Conservation (phyloP, 1,140 invertebrate species). For the Lithobius niger region DNA sequence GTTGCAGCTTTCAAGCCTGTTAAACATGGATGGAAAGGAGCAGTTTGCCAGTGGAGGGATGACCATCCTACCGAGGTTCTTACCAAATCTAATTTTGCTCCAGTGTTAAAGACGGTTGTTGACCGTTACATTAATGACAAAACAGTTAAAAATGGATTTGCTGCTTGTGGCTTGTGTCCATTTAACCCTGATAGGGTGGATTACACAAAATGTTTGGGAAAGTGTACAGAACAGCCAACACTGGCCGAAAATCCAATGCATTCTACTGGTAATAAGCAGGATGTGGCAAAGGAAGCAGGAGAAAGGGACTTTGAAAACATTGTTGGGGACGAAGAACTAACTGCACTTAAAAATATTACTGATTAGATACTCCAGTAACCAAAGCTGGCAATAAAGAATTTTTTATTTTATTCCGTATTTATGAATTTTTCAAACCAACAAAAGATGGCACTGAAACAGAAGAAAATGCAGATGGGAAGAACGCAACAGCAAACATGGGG, state of each 20-base stretch:
- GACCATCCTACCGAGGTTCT: background rate
- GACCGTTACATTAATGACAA: background rate
- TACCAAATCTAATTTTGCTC: background rate
- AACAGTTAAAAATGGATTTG: conserved; percentile 3
- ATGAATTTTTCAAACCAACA: background rate
- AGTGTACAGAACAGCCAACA: background rate
- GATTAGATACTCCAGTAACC: background rate
- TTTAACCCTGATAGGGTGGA: background rate
- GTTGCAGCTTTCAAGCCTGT: conserved; percentile 11
- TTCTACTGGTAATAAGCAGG: background rate
- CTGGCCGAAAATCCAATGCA: background rate
- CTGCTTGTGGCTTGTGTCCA: conserved; percentile 2
- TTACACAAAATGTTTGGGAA: background rate
- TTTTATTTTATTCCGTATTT: background rate
- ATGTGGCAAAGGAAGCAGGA: background rate
- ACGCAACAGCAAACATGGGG: background rate
- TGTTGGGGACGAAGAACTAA: background rate
- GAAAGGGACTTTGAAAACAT: background rate
- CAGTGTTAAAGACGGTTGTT: background rate
- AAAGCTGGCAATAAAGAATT: background rate
- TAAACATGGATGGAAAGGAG: conserved; percentile 7
- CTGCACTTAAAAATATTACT: background rate
- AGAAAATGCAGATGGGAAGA: background rate
- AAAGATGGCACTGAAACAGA: background rate
- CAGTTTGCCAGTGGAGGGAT: background rate